Conservation (phyloP, 2,888 invertebrate species). For the Isoperla grammatica region DNA sequence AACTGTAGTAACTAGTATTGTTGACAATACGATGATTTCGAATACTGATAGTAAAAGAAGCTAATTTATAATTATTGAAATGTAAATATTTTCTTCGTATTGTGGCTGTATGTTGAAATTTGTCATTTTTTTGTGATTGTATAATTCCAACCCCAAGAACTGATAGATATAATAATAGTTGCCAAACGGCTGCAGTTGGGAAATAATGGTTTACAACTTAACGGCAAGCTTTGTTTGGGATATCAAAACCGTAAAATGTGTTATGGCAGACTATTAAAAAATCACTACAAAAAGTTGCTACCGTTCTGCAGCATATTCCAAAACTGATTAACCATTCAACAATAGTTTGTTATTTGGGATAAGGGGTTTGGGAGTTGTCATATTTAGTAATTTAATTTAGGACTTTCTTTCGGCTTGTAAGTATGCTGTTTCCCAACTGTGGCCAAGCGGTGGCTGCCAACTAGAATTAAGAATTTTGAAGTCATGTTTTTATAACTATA, state of each 20-base stretch:
- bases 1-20: constrained; percentile 23
- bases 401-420: not conserved
- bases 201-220: constrained; percentile 21
- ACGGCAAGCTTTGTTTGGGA: constrained; percentile 16
- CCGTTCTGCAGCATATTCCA: too few species aligned
- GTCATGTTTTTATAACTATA: constrained; percentile 14
- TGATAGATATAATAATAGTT: constrained; percentile 21
- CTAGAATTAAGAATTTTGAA: constrained; percentile 1
- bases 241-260: too few species aligned
- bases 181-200: constrained; percentile 3
- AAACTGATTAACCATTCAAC: not conserved
- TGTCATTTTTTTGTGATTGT: constrained; percentile 18
- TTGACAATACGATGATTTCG: constrained; percentile 26
- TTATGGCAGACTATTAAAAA: too few species aligned
- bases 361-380: not conserved
- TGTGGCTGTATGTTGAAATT: not conserved
- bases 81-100: constrained; percentile 16
- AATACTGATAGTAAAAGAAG: constrained; percentile 19
- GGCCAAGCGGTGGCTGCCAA: not conserved
- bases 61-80: constrained; percentile 22
- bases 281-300: too few species aligned
- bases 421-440: constrained; percentile 2
- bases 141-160: constrained; percentile 21
- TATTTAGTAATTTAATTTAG: not conserved
- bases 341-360: not conserved